A percentile compares a stretch with the other conserved stretches of the same genome.
Conservation (phyloP, 64 coral and sea anemone species). For the Actinia tenebrosa region DNA sequence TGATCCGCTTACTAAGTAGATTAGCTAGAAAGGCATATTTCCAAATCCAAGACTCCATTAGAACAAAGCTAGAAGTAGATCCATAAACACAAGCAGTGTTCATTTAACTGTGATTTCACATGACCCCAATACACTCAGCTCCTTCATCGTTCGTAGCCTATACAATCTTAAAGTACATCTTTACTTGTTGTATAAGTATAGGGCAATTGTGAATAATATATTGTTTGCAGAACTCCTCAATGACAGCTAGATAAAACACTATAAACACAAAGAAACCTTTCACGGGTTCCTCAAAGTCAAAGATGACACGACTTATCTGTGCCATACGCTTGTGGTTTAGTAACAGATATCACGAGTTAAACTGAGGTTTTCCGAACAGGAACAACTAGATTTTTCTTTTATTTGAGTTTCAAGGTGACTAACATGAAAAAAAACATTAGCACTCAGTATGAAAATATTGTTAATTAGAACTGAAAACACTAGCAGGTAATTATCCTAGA, state of each 20-base stretch:
- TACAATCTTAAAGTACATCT: not conserved
- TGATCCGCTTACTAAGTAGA: not conserved
- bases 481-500: not conserved
- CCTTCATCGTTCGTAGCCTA: not conserved
- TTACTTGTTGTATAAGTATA: not conserved
- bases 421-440: not conserved
- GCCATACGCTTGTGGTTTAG: not conserved
- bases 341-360: not conserved
- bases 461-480: not conserved
- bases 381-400: conserved; percentile 7
- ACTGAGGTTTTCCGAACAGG: conserved; percentile 20
- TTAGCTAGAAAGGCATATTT: not conserved
- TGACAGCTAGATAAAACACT: not conserved
- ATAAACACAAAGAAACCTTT: not conserved
- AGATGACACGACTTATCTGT: not conserved
- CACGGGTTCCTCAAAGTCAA: not conserved
- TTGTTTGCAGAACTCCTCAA: not conserved
- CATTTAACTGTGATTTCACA: not conserved
- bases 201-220: not conserved
- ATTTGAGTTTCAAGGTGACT: not conserved
- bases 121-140: not conserved
- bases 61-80: not conserved
- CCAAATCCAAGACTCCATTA: conserved; percentile 5
- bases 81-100: not conserved
- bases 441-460: not conserved